Conservation (phyloP, 2,888 invertebrate species). For the Drosophila multiciliata region DNA sequence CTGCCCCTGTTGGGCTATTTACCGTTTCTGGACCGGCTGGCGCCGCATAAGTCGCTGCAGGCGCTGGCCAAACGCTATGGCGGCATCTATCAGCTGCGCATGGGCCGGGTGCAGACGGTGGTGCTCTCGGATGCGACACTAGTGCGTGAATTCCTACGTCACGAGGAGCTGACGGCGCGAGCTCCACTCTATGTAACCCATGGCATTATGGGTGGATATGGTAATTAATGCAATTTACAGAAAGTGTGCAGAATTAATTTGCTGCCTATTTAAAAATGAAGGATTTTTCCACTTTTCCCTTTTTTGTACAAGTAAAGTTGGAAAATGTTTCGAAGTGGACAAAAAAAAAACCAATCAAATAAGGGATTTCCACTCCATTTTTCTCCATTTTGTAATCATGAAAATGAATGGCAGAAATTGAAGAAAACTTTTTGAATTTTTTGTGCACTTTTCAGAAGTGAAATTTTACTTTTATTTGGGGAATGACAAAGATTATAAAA, state of each 20-base stretch:
- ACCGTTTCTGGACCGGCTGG: slow-evolving; percentile 88
- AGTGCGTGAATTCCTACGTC: slow-evolving; percentile 90
- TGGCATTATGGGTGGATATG: slow-evolving; percentile 94
- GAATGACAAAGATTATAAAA: neutral
- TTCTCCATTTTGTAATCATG: neutral
- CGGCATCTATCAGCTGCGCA: slow-evolving; percentile 89
- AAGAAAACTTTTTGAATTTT: neutral
- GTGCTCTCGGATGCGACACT: slow-evolving; percentile 91
- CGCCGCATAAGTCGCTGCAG: slow-evolving; percentile 91
- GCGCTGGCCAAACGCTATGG: slow-evolving; percentile 89
- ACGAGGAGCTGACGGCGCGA: slow-evolving; percentile 89
- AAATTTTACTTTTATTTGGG: too few species aligned
- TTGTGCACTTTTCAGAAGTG: neutral
- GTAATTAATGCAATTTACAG: slow-evolving; percentile 86
- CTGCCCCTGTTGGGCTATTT: slow-evolving; percentile 92
- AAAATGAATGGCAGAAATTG: neutral
- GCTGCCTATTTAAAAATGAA: neutral
- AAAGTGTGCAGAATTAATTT: neutral
- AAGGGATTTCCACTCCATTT: neutral
- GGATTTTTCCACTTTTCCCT: neutral
- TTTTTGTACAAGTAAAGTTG: neutral
- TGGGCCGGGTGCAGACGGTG: slow-evolving; percentile 92
- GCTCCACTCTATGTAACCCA: slow-evolving; percentile 94
- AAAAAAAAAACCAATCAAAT: neutral
- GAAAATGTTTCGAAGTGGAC: neutral